phyloP scores from a whole-genome alignment of 2,797 vertebrate species.

The Adelosebastes latens region DNA sequence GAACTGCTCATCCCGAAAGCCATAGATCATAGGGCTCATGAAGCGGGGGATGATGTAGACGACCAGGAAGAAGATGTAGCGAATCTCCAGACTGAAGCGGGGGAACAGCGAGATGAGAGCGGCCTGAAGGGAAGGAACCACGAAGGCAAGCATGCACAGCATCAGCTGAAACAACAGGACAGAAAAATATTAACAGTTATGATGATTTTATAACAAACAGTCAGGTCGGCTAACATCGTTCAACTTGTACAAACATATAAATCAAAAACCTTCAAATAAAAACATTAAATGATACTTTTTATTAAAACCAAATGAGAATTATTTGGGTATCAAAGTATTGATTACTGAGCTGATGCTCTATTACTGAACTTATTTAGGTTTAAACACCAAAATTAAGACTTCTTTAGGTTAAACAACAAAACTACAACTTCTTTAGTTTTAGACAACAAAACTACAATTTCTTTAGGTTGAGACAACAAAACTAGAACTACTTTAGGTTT shows the following conservation, averaged over 20 bases:
- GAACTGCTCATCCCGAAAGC: constrained; percentile 82
- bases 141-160: constrained; percentile 84
- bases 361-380: no score
- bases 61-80: constrained; percentile 83
- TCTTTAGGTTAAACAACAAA: no score
- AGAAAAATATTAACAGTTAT: fast-evolving
- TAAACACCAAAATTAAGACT: no score
- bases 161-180: constrained; percentile 65
- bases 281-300: background rate
- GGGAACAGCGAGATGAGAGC: constrained; percentile 82
- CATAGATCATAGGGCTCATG: constrained; percentile 84
- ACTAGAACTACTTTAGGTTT: no score
- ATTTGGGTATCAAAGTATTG: background rate
- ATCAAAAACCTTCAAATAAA: no score
- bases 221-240: background rate
- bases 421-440: no score
- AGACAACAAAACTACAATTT: no score
- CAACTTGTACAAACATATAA: background rate
- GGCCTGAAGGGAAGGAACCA: constrained; percentile 83
- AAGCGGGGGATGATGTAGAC: constrained; percentile 87
- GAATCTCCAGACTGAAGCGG: constrained; percentile 78
- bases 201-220: background rate
- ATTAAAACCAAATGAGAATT: background rate
- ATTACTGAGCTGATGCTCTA: background rate
- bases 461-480: no score